Evolutionary conservation across 2,113 vertebrate genomes (phyloP).

Genomic region (Capricornis sumatraensis): DNA sequence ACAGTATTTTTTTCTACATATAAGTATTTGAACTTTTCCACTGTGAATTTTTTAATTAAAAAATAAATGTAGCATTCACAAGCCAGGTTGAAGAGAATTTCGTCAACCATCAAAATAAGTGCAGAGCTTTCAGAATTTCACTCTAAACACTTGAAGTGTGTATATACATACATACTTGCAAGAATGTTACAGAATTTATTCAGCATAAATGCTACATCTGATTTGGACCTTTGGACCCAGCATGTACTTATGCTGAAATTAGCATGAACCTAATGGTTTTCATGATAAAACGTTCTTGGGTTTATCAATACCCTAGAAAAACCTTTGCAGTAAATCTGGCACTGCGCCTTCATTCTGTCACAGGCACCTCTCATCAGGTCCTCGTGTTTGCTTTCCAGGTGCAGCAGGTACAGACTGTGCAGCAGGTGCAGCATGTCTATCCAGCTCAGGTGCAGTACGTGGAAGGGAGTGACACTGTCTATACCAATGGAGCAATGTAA

Average conservation of each 20-base stretch:
- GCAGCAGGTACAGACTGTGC: constrained; percentile 86
- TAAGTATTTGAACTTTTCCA: background rate
- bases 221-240: background rate
- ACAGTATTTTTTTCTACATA: background rate
- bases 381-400: constrained; percentile 80
- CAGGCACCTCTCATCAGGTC: background rate
- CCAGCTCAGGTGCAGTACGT: constrained; percentile 89
- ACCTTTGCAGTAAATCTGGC: background rate
- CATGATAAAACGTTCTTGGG: background rate
- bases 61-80: background rate
- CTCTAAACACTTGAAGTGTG: background rate
- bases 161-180: background rate
- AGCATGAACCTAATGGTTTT: background rate
- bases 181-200: background rate
- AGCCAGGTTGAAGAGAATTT: background rate
- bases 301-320: background rate
- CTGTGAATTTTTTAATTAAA: background rate
- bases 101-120: background rate
- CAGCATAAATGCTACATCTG: background rate
- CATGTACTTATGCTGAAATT: background rate
- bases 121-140: background rate
- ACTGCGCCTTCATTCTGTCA: background rate
- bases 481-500: constrained; percentile 90
- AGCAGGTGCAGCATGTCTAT: constrained; percentile 88
- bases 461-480: constrained; percentile 87